These are phyloP conservation scores for Adelognathus sp. DNA, from an alignment of 2,888 invertebrate genomes.

Conservation along the genomic window DNA sequence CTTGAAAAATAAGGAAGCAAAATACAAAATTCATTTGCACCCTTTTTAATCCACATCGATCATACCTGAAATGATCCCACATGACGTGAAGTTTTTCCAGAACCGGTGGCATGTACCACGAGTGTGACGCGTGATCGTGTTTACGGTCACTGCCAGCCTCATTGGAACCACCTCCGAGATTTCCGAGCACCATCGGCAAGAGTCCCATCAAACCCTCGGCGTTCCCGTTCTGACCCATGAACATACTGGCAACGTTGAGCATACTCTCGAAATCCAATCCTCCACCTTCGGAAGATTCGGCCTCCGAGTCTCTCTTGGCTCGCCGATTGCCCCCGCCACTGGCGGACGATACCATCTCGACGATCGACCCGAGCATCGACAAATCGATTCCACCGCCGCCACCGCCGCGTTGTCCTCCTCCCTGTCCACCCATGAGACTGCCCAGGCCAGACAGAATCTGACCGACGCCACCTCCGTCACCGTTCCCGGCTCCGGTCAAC, in stretches of 20 bases:
- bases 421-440: constrained; percentile 66
- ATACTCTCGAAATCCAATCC: constrained; percentile 73
- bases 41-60: neutral
- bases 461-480: constrained; percentile 68
- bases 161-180: constrained; percentile 85
- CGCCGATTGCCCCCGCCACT: constrained; percentile 31
- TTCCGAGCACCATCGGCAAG: constrained; percentile 87
- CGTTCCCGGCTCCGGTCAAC: constrained; percentile 63
- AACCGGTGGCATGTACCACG: constrained; percentile 88
- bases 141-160: constrained; percentile 84
- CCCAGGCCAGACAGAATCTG: constrained; percentile 77
- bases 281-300: constrained; percentile 52
- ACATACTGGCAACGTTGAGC: constrained; percentile 72
- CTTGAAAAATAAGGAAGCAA: too few species aligned
- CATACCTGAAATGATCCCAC: constrained; percentile 88
- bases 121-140: constrained; percentile 86
- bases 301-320: constrained; percentile 39
- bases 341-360: constrained; percentile 64
- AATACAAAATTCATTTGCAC: too few species aligned
- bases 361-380: constrained; percentile 68
- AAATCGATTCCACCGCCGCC: constrained; percentile 68
- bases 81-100: constrained; percentile 87
- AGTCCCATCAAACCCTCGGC: constrained; percentile 84
- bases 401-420: constrained; percentile 52
- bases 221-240: constrained; percentile 76